Evolutionary conservation across 2,113 vertebrate species (phyloP).

Genomic region (Paraplagusia blochii): DNA sequence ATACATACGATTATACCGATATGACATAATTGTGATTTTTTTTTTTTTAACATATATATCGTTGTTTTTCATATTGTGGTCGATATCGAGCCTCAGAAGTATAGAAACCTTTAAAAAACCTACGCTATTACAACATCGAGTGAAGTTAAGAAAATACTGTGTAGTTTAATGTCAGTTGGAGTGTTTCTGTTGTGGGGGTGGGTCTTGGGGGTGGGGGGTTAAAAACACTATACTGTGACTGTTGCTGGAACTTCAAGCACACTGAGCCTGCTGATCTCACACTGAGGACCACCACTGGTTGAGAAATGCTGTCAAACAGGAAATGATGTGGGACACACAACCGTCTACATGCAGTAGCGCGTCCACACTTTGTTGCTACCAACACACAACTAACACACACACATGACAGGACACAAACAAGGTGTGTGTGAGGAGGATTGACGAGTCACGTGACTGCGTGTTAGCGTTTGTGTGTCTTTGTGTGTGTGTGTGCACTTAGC

Average conservation of each 20-base stretch:
- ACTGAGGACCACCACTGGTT: conserved; percentile 43
- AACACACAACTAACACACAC: conserved; percentile 37
- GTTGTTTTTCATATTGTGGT: neutral
- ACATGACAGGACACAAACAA: conserved; percentile 24
- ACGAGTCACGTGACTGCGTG: conserved; percentile 54
- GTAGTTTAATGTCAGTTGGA: conserved; percentile 41
- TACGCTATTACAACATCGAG: neutral
- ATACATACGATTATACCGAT: too few species aligned
- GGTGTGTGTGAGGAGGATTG: conserved; percentile 60
- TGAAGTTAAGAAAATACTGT: conserved; percentile 47
- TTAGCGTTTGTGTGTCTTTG: conserved; percentile 35
- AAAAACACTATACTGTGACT: conserved; percentile 31
- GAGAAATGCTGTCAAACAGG: conserved; percentile 48
- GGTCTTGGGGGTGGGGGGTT: too few species aligned
- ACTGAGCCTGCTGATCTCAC: conserved; percentile 57
- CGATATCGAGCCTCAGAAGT: conserved; percentile 41
- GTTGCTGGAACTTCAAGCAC: conserved; percentile 39
- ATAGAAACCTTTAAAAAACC: conserved; percentile 25
- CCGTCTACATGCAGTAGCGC: conserved; percentile 29
- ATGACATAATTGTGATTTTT: too few species aligned
- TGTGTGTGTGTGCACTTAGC: conserved; percentile 46
- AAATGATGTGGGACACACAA: conserved; percentile 37
- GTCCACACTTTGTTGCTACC: conserved; percentile 47
- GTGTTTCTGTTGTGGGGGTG: conserved; percentile 33
- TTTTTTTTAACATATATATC: too few species aligned